These are phyloP conservation scores for Bombus balteatus DNA, from an alignment of 1,140 invertebrate genomes.

Conservation along the genomic window DNA sequence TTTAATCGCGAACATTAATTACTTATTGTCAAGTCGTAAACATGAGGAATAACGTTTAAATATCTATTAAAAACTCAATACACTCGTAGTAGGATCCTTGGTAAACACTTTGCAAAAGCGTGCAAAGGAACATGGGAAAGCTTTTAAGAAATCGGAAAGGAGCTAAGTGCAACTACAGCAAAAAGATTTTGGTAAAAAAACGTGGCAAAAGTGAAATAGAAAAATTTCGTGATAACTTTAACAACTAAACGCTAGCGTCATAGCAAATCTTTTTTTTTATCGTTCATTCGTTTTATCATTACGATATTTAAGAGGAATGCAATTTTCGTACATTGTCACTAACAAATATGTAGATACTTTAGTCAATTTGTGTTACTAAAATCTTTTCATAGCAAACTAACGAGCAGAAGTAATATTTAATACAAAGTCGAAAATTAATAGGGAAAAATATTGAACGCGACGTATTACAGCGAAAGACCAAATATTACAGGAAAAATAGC, in stretches of 20 bases:
- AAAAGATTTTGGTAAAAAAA: background rate
- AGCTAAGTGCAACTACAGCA: background rate
- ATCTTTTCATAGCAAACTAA: too few species aligned
- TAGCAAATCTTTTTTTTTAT: background rate
- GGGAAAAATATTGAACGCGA: too few species aligned
- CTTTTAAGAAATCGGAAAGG: conserved; percentile 6
- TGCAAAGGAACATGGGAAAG: background rate
- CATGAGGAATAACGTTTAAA: background rate
- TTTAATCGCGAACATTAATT: background rate
- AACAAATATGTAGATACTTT: too few species aligned
- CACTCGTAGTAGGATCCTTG: background rate
- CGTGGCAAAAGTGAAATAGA: background rate
- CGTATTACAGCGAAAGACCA: background rate
- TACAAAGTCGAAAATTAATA: too few species aligned
- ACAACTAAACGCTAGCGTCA: background rate
- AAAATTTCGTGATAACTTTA: background rate
- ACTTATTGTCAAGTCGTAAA: background rate
- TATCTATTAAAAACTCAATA: conserved; percentile 4
- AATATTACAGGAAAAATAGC: background rate
- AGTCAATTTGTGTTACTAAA: too few species aligned
- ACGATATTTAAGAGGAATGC: too few species aligned
- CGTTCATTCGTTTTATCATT: background rate
- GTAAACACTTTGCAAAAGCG: conserved; percentile 3
- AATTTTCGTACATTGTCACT: too few species aligned
- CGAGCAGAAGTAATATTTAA: too few species aligned